Conservation (phyloP, 2,113 vertebrate species). For the Nannospalax galili region DNA sequence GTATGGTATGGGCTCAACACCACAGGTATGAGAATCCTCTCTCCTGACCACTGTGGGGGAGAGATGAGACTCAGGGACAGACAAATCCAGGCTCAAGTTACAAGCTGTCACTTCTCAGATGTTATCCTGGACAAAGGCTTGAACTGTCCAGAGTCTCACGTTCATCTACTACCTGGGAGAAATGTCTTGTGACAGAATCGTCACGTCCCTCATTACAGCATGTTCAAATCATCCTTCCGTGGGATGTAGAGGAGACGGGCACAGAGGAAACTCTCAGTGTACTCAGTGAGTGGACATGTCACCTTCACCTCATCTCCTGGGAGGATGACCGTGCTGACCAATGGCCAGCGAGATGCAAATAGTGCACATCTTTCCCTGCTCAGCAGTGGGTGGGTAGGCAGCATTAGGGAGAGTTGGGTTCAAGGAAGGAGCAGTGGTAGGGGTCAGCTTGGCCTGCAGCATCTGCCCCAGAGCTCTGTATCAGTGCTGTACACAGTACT, state of each 20-base stretch:
- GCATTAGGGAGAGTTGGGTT: no score
- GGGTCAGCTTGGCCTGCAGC: neutral
- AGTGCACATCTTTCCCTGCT: no score
- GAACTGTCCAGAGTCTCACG: neutral
- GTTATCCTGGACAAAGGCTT: neutral
- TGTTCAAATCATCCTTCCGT: neutral
- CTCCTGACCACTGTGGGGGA: neutral
- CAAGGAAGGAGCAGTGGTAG: neutral
- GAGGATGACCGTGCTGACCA: neutral
- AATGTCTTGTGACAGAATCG: neutral
- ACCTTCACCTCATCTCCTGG: neutral
- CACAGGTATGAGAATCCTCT: neutral
- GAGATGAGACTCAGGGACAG: neutral
- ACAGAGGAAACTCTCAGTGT: accelerated
- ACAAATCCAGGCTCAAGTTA: neutral
- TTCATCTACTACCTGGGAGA: neutral
- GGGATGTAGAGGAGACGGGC: neutral
- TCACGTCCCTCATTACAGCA: no score
- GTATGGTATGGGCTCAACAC: no score
- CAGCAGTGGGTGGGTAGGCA: neutral
- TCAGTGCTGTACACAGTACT: no score
- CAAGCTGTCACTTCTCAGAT: neutral
- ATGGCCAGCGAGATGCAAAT: accelerated
- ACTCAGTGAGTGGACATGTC: neutral
- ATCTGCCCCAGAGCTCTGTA: neutral